These are phyloP conservation scores for Drosophila niveifrons DNA, from an alignment of 2,888 invertebrate genomes.

Conservation along the genomic window DNA sequence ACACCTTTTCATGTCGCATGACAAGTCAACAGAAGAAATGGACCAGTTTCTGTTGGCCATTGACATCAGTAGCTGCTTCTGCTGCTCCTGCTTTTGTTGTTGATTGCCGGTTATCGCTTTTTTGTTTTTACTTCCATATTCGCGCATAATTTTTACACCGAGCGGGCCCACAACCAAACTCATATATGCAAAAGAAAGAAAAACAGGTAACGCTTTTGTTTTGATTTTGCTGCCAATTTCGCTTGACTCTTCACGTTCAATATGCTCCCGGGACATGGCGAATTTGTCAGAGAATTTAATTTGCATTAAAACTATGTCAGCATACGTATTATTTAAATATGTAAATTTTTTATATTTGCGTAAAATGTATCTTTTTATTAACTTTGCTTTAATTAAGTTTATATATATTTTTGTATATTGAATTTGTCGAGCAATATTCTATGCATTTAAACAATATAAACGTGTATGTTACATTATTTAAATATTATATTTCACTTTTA, in stretches of 20 bases:
- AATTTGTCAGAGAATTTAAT: constrained; percentile 4
- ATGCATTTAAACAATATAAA: not conserved
- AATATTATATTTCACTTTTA: not conserved
- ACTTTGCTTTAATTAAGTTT: not conserved
- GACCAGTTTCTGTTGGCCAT: constrained; percentile 56
- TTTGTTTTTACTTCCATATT: constrained; percentile 70
- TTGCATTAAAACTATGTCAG: not conserved
- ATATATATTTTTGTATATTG: not conserved
- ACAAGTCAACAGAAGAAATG: constrained; percentile 50
- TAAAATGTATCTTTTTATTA: not conserved
- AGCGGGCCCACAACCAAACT: not conserved
- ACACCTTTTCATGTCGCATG: constrained; percentile 33
- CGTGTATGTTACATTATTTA: not conserved
- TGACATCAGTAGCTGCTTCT: constrained; percentile 40
- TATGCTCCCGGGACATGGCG: constrained; percentile 2
- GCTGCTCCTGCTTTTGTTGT: constrained; percentile 16
- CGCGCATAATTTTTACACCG: constrained; percentile 34
- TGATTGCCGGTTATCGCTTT: constrained; percentile 45
- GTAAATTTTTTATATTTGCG: not conserved
- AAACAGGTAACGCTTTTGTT: constrained; percentile 53
- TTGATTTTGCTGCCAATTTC: constrained; percentile 35
- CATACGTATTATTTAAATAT: not conserved
- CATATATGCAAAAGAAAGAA: constrained; percentile 14
- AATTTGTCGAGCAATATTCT: constrained; percentile 1
- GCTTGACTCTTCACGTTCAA: constrained; percentile 7